A percentile compares a stretch with the other conserved stretches of the same genome.
Conservation (phyloP, 2,797 vertebrate species). For the Hozukius guyotensis region DNA sequence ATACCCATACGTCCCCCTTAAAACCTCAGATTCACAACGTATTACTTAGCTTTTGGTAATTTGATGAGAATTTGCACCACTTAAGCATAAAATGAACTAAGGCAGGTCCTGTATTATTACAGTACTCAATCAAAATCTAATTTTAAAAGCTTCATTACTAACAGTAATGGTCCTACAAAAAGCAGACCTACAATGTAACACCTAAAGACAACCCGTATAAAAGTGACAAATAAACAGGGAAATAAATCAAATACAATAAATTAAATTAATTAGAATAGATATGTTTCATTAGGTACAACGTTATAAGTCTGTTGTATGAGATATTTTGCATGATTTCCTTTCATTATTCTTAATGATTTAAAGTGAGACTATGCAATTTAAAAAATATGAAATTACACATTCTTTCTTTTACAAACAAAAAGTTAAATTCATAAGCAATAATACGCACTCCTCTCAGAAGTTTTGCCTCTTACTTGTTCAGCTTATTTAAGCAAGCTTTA, state of each 20-base stretch:
- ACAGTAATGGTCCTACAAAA: not conserved
- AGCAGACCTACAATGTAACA: not conserved
- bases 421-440: not conserved
- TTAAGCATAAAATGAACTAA: not conserved
- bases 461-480: not conserved
- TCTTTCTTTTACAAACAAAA: not conserved
- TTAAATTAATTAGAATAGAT: not conserved
- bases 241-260: too few species aligned
- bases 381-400: not conserved
- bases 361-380: not conserved
- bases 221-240: too few species aligned
- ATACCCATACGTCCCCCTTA: not conserved
- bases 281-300: not conserved
- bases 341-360: not conserved
- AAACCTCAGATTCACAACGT: not conserved
- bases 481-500: too few species aligned
- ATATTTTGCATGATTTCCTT: not conserved
- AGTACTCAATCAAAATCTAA: too few species aligned
- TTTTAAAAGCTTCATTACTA: too few species aligned
- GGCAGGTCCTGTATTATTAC: not conserved
- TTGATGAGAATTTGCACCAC: not conserved
- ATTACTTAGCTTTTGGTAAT: not conserved
- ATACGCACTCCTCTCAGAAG: not conserved
- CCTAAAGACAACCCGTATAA: too few species aligned
- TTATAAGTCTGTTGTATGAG: not conserved